These are phyloP conservation scores for Cettia cetti DNA, from an alignment of 2,113 vertebrate genomes.

Conservation along the genomic window DNA sequence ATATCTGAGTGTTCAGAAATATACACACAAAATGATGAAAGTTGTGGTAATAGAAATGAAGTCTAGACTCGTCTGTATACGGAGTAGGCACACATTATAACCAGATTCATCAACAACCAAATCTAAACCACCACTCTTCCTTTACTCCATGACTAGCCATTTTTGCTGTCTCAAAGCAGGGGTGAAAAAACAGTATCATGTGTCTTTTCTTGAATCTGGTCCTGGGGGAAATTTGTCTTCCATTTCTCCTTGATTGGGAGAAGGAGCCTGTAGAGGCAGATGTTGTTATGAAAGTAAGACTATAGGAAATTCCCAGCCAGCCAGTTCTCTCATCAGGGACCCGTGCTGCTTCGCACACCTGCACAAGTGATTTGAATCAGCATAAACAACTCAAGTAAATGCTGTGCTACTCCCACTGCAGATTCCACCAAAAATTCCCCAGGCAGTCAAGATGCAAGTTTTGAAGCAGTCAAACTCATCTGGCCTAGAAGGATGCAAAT, in stretches of 20 bases:
- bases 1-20: neutral
- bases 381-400: neutral
- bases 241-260: neutral
- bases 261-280: neutral
- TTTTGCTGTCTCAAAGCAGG: neutral
- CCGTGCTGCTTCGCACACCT: neutral
- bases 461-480: neutral
- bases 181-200: neutral
- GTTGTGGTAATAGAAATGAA: neutral
- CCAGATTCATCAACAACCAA: neutral
- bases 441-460: neutral
- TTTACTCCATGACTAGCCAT: neutral
- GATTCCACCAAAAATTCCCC: neutral
- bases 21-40: neutral
- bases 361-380: neutral
- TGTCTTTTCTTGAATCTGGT: neutral
- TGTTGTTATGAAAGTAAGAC: neutral
- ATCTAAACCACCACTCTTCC: neutral
- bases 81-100: neutral
- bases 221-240: neutral
- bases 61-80: neutral
- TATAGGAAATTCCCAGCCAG: neutral
- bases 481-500: constrained; percentile 4
- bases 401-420: neutral
- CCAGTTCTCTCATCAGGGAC: neutral